phyloP scores from a whole-genome alignment of 2,888 invertebrate species.

The Drosophila limbata region DNA sequence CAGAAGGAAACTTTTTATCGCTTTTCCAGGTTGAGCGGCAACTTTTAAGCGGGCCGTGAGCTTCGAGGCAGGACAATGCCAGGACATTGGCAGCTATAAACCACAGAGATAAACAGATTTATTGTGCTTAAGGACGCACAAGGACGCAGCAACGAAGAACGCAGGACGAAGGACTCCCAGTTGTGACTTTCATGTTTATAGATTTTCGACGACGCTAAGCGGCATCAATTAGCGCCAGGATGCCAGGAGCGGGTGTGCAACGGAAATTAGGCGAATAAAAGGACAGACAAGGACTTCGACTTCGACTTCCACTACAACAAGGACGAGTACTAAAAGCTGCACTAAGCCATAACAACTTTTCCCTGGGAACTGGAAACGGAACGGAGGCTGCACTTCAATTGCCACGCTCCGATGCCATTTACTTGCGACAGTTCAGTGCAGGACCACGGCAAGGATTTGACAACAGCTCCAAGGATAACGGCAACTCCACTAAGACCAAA shows the following conservation, averaged over 20 bases:
- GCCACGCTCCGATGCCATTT: constrained; percentile 46
- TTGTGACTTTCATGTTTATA: constrained; percentile 59
- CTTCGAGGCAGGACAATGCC: constrained; percentile 49
- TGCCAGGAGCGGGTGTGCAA: constrained; percentile 41
- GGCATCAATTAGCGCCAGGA: constrained; percentile 67
- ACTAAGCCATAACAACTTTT: constrained; percentile 51
- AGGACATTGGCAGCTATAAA: constrained; percentile 63
- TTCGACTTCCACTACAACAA: constrained; percentile 15
- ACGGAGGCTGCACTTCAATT: constrained; percentile 48
- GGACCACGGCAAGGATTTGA: constrained; percentile 24
- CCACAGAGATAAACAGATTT: constrained; percentile 77
- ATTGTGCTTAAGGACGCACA: constrained; percentile 65
- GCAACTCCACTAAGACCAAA: constrained; percentile 38
- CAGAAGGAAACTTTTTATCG: constrained; percentile 63
- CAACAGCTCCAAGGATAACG: constrained; percentile 32
- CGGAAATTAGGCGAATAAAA: constrained; percentile 73
- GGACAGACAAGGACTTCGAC: constrained; percentile 31
- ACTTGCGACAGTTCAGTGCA: constrained; percentile 44
- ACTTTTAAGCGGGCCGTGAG: constrained; percentile 44
- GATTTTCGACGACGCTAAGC: constrained; percentile 69
- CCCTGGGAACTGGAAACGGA: background rate
- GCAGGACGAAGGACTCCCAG: constrained; percentile 28
- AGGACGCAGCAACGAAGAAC: constrained; percentile 11
- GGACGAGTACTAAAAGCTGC: constrained; percentile 38
- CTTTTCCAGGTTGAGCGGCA: constrained; percentile 51